These are phyloP conservation scores for Pantelozetes paolii DNA, from an alignment of 2,888 invertebrate species.

Conservation along the genomic window DNA sequence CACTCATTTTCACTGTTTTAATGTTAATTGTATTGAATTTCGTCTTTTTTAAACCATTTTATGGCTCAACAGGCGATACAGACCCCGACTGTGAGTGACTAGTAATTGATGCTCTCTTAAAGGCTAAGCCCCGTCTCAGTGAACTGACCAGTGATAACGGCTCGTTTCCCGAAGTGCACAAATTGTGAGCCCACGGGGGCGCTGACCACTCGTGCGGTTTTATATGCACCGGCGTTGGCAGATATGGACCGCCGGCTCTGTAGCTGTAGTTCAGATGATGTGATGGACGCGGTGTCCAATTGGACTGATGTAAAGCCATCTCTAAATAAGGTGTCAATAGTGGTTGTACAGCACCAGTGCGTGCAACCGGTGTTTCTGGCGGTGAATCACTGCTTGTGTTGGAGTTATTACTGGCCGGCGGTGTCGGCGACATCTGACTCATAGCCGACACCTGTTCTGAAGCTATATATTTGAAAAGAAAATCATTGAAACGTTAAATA, in stretches of 20 bases:
- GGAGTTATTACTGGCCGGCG: conserved; percentile 18
- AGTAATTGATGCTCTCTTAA: background rate
- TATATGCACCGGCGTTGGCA: background rate
- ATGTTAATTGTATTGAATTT: too few species aligned
- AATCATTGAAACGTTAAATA: too few species aligned
- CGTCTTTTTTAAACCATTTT: background rate
- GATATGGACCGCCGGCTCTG: background rate
- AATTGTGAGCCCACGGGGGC: background rate
- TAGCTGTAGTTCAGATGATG: background rate
- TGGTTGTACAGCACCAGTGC: background rate
- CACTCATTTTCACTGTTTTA: too few species aligned
- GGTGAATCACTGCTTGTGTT: conserved; percentile 13
- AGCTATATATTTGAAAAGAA: too few species aligned
- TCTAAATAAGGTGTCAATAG: background rate
- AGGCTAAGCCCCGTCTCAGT: background rate
- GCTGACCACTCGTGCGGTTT: background rate
- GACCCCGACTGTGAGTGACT: background rate
- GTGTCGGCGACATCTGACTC: conserved; percentile 3
- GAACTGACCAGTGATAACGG: conserved; percentile 10
- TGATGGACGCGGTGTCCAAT: background rate
- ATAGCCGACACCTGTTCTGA: conserved; percentile 1
- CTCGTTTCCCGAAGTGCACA: background rate
- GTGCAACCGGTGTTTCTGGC: conserved; percentile 3
- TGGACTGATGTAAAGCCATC: background rate
- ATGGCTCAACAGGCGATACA: conserved; percentile 1